These are phyloP conservation scores for Fistularia commersonii DNA, from an alignment of 2,797 vertebrate genomes.

Conservation along the genomic window DNA sequence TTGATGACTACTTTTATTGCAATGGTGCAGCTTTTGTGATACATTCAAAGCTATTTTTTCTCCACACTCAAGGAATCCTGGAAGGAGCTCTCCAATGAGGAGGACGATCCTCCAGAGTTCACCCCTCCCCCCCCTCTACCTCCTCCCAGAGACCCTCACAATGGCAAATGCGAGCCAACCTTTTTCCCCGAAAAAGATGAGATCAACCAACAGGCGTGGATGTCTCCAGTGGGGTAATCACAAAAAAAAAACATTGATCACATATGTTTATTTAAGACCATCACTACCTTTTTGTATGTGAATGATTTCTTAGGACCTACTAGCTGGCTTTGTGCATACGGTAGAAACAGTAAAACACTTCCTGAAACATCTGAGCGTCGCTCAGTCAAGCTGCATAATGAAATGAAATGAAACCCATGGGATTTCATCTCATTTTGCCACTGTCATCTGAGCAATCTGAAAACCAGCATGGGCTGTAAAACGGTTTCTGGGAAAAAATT, in stretches of 20 bases:
- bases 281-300: not conserved
- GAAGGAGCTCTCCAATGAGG: conserved; percentile 93
- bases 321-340: too few species aligned
- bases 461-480: too few species aligned
- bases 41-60: conserved; percentile 3
- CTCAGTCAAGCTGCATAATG: too few species aligned
- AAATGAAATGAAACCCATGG: too few species aligned
- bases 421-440: too few species aligned
- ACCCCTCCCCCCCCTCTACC: conserved; percentile 86
- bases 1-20: not conserved
- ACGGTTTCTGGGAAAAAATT: too few species aligned
- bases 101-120: conserved; percentile 88
- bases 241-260: not conserved
- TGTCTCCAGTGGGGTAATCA: conserved; percentile 58
- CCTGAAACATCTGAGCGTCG: too few species aligned
- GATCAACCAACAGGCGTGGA: conserved; percentile 28
- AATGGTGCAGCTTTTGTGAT: too few species aligned
- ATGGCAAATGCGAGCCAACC: conserved; percentile 71
- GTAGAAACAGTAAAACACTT: too few species aligned
- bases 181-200: conserved; percentile 66
- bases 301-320: too few species aligned
- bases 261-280: not conserved
- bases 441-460: too few species aligned
- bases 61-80: conserved; percentile 82
- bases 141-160: conserved; percentile 80